These are phyloP conservation scores for Tromatobia lineatoria DNA, from an alignment of 2,888 invertebrate genomes.

Conservation along the genomic window DNA sequence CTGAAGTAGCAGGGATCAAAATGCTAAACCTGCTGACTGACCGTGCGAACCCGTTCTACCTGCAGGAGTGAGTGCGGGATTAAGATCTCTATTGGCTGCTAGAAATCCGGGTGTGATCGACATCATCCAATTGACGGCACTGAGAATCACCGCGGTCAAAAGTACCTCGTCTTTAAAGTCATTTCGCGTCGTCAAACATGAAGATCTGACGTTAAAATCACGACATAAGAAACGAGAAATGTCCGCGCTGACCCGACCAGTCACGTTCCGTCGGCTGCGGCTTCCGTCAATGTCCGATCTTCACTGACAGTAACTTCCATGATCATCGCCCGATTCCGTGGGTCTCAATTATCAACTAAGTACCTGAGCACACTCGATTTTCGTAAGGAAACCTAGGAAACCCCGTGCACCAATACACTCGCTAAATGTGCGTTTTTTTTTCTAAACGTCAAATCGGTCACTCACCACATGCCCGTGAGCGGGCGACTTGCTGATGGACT, in stretches of 20 bases:
- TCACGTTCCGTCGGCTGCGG: constrained; percentile 44
- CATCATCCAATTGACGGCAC: constrained; percentile 70
- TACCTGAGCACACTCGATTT: not conserved
- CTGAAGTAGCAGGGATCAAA: constrained; percentile 30
- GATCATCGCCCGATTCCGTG: not conserved
- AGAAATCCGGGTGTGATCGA: constrained; percentile 69
- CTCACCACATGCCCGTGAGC: constrained; percentile 85
- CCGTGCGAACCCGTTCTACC: constrained; percentile 72
- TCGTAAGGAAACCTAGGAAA: not conserved
- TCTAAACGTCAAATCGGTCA: constrained; percentile 65
- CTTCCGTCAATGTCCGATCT: not conserved
- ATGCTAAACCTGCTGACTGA: constrained; percentile 33
- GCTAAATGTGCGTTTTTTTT: constrained; percentile 4
- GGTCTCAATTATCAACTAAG: not conserved
- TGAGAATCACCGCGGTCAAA: constrained; percentile 8
- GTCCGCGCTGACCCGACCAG: not conserved
- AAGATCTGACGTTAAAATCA: constrained; percentile 51
- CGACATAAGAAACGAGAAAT: constrained; percentile 30
- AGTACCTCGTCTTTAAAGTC: constrained; percentile 44
- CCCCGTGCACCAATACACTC: constrained; percentile 12
- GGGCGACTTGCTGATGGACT: constrained; percentile 84
- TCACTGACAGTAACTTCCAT: constrained; percentile 1
- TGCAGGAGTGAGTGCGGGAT: constrained; percentile 70
- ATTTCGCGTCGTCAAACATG: constrained; percentile 60
- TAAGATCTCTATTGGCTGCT: constrained; percentile 76